A percentile compares a stretch with the other conserved stretches of the same genome.
phyloP scores from a whole-genome alignment of 2,888 invertebrate genomes.

The Heterodera filipjevi region DNA sequence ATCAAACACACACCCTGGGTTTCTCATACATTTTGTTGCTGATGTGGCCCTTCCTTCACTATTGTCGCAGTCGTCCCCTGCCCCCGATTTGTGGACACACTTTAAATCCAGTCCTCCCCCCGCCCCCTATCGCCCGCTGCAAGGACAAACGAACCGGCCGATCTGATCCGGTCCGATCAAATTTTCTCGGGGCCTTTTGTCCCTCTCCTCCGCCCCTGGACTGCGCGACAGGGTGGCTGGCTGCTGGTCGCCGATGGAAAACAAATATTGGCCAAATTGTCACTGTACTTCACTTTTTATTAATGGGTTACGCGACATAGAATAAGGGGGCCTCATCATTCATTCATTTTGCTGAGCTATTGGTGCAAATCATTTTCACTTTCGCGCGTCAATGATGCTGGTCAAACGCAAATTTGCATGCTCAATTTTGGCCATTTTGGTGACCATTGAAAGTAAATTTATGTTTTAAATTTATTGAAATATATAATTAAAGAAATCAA shows the following conservation, averaged over 20 bases:
- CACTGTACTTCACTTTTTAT: background rate
- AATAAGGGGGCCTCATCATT: too few relatives aligned
- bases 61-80: too few relatives aligned
- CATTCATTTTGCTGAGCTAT: too few relatives aligned
- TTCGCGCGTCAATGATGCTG: background rate
- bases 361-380: background rate
- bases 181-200: too few relatives aligned
- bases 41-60: too few relatives aligned
- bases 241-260: background rate
- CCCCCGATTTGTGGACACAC: background rate
- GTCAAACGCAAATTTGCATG: background rate
- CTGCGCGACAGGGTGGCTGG: background rate
- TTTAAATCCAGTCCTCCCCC: background rate
- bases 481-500: background rate
- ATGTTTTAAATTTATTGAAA: background rate
- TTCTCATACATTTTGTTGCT: too few relatives aligned
- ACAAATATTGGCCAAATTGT: background rate
- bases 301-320: too few relatives aligned
- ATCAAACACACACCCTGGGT: too few relatives aligned
- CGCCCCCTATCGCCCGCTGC: background rate
- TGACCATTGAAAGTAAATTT: background rate
- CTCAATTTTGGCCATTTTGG: background rate
- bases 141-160: background rate
- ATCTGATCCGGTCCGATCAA: background rate
- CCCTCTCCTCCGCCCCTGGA: too few relatives aligned